These are phyloP conservation scores for Seladonia tumulorum DNA, from an alignment of 2,888 invertebrate species.

Conservation along the genomic window DNA sequence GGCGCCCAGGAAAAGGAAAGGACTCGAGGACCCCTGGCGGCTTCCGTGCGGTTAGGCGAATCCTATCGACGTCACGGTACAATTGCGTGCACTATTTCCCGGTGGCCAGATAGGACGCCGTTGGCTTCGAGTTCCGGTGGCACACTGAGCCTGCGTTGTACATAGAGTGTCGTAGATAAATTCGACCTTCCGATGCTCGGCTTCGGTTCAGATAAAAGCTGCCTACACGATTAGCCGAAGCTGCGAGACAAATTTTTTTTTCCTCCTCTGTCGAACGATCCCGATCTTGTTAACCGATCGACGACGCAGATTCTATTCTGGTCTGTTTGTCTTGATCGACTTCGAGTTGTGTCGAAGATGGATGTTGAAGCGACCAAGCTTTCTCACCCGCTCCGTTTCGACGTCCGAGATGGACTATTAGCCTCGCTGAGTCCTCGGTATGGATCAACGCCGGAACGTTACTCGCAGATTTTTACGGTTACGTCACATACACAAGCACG, in stretches of 20 bases:
- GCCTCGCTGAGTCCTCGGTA: fast-evolving
- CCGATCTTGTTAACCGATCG: background rate
- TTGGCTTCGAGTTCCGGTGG: background rate
- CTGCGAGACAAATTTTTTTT: background rate
- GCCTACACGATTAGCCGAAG: background rate
- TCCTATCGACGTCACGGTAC: background rate
- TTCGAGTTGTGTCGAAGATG: too few species aligned
- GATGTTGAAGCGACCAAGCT: background rate
- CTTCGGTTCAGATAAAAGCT: background rate
- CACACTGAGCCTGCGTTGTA: background rate
- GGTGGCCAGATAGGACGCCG: background rate
- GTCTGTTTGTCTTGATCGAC: background rate
- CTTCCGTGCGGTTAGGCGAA: background rate
- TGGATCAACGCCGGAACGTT: background rate
- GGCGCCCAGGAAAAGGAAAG: background rate
- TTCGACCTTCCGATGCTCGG: background rate
- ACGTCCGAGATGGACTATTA: background rate
- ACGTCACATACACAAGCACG: too few species aligned
- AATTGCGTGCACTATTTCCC: background rate
- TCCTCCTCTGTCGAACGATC: too few species aligned
- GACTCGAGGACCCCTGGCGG: background rate
- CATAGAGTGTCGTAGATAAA: constrained; percentile 14
- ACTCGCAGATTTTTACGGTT: background rate
- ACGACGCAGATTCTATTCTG: background rate
- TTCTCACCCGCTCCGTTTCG: too few species aligned